Evolutionary conservation across 2,888 invertebrate species (phyloP).

Genomic region (Caenorhabditis virilis): DNA sequence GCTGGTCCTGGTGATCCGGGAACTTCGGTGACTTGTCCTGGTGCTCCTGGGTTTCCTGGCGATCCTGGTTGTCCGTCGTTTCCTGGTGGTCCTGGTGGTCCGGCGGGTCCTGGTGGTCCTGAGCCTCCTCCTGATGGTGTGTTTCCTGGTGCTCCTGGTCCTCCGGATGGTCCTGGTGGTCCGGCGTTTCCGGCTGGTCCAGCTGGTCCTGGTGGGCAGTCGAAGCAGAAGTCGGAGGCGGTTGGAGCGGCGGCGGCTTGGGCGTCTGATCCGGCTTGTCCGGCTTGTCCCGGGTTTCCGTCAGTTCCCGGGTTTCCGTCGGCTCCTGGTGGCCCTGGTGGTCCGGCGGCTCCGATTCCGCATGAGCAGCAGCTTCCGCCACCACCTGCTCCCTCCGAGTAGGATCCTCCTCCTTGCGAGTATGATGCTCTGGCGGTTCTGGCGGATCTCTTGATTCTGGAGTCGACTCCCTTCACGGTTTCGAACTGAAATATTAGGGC

Average conservation of each 20-base stretch:
- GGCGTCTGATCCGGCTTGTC: slow-evolving; percentile 47
- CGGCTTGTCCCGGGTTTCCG: slow-evolving; percentile 58
- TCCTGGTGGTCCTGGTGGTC: slow-evolving; percentile 55
- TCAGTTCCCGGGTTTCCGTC: slow-evolving; percentile 52
- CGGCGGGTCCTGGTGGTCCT: slow-evolving; percentile 53
- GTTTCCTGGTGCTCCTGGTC: slow-evolving; percentile 52
- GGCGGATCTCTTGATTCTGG: slow-evolving; percentile 43
- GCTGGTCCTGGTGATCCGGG: slow-evolving; percentile 51
- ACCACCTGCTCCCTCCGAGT: too few species aligned
- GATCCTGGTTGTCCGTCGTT: slow-evolving; percentile 50
- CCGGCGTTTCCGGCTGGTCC: slow-evolving; percentile 59
- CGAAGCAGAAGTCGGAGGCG: slow-evolving; percentile 55
- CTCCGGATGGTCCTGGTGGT: slow-evolving; percentile 54
- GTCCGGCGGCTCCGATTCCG: slow-evolving; percentile 58
- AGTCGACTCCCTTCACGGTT: slow-evolving; percentile 45
- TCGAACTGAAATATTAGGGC: slow-evolving; percentile 31
- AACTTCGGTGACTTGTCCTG: slow-evolving; percentile 50
- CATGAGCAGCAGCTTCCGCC: slow-evolving; percentile 53
- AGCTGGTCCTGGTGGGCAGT: slow-evolving; percentile 55
- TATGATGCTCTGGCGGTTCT: slow-evolving; percentile 30
- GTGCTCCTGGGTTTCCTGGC: slow-evolving; percentile 52
- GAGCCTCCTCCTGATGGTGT: slow-evolving; percentile 74
- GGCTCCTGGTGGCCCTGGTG: slow-evolving; percentile 51
- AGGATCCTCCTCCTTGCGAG: too few species aligned
- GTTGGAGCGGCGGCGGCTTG: slow-evolving; percentile 39